These are phyloP conservation scores for Ennomos erosarius DNA, from an alignment of 2,888 invertebrate species.

Conservation along the genomic window DNA sequence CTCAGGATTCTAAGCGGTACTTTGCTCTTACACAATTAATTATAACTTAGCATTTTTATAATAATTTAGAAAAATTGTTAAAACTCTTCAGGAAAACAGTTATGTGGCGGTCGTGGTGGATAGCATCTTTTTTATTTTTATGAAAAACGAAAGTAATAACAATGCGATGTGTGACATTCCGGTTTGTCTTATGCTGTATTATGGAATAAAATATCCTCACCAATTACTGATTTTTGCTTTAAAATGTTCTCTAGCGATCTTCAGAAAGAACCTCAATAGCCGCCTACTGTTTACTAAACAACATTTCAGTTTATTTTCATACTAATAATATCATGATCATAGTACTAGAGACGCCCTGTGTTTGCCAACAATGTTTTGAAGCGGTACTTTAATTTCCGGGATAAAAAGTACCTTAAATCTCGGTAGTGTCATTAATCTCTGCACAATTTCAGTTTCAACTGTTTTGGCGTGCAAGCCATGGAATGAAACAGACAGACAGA, in stretches of 20 bases:
- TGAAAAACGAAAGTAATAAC: constrained; percentile 75
- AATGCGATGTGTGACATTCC: constrained; percentile 84
- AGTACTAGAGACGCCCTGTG: background rate
- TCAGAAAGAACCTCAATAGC: constrained; percentile 6
- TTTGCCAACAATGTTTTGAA: too few species aligned
- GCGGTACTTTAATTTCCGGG: too few species aligned
- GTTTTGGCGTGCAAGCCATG: too few species aligned
- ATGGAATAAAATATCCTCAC: constrained; percentile 86
- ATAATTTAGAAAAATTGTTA: constrained; percentile 83
- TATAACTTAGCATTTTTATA: constrained; percentile 85
- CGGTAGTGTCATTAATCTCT: too few species aligned
- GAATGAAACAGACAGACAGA: too few species aligned
- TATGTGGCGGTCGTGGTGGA: constrained; percentile 75
- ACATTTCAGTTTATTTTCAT: background rate
- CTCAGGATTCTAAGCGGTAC: constrained; percentile 77
- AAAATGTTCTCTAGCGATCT: constrained; percentile 34
- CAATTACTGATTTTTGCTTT: constrained; percentile 71
- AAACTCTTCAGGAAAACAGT: constrained; percentile 71
- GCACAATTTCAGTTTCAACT: too few species aligned
- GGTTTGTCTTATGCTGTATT: constrained; percentile 86
- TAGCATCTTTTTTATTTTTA: constrained; percentile 79
- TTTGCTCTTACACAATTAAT: constrained; percentile 83
- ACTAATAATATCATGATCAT: background rate
- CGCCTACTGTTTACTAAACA: too few species aligned
- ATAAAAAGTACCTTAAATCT: too few species aligned